Evolutionary conservation across 2,113 vertebrate species (phyloP).

Genomic region (Cephalopterus ornatus): DNA sequence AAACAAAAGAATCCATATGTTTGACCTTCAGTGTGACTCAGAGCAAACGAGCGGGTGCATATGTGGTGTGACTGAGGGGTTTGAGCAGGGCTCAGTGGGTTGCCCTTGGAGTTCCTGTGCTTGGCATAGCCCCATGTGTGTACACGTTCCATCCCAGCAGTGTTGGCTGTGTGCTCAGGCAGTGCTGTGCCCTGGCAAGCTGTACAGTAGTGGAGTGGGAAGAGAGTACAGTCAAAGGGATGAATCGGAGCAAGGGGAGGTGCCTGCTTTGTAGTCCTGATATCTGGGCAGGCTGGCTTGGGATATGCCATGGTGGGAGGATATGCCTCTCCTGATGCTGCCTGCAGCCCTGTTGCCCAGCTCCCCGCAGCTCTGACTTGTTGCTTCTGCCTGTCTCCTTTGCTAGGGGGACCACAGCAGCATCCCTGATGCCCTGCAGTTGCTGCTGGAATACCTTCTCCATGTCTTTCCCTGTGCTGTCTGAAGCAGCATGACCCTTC

Average conservation of each 20-base stretch:
- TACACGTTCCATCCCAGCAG: neutral
- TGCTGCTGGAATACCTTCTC: neutral
- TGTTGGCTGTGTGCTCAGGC: neutral
- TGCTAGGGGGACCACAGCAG: neutral
- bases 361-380: neutral
- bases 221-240: accelerated
- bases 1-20: neutral
- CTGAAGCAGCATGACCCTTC: neutral
- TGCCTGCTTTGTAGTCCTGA: neutral
- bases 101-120: neutral
- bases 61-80: neutral
- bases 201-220: accelerated
- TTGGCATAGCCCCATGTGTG: accelerated
- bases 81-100: accelerated
- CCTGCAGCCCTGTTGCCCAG: neutral
- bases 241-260: accelerated
- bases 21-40: neutral
- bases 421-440: neutral
- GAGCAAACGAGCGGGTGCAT: accelerated
- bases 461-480: accelerated
- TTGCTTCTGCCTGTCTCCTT: neutral
- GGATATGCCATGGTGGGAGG: accelerated
- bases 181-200: neutral
- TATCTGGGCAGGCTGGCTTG: neutral
- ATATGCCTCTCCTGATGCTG: neutral